phyloP scores from a whole-genome alignment of 2,797 vertebrate genomes.

The Naso thynnoides region DNA sequence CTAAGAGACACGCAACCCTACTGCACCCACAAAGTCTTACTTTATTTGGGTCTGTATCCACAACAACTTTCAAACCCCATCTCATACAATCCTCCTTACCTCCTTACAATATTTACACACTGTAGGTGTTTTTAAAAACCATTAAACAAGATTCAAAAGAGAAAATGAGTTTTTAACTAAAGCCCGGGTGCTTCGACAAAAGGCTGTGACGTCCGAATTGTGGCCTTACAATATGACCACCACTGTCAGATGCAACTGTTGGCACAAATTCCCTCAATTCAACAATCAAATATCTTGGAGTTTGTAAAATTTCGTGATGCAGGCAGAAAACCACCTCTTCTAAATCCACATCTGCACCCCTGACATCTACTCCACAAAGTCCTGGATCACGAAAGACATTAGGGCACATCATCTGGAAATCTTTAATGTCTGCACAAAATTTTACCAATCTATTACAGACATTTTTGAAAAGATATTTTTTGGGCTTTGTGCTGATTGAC shows the following conservation, averaged over 20 bases:
- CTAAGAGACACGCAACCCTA: constrained; percentile 32
- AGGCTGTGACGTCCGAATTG: constrained; percentile 12
- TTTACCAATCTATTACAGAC: neutral
- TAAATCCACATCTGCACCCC: constrained; percentile 10
- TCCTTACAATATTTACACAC: neutral
- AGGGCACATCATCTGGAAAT: neutral
- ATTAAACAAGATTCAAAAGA: constrained; percentile 18
- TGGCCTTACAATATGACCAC: constrained; percentile 29
- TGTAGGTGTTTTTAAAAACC: neutral
- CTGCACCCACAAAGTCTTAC: constrained; percentile 20
- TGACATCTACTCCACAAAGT: constrained; percentile 3
- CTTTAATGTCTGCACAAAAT: neutral
- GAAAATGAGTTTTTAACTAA: constrained; percentile 1
- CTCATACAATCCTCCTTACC: neutral
- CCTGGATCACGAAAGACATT: neutral
- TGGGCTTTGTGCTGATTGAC: too few relatives aligned
- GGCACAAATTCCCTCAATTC: neutral
- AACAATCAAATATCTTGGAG: constrained; percentile 3
- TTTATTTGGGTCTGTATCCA: constrained; percentile 11
- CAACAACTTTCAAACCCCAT: neutral
- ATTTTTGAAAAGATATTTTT: neutral
- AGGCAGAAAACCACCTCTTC: constrained; percentile 2
- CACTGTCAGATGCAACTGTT: constrained; percentile 7
- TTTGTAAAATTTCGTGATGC: neutral
- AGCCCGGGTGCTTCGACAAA: constrained; percentile 20